Percentiles rank a stretch among this genome's conserved stretches.
Evolutionary conservation across 2,888 invertebrate species (phyloP).

Genomic region (Drosophila subsilvestris): DNA sequence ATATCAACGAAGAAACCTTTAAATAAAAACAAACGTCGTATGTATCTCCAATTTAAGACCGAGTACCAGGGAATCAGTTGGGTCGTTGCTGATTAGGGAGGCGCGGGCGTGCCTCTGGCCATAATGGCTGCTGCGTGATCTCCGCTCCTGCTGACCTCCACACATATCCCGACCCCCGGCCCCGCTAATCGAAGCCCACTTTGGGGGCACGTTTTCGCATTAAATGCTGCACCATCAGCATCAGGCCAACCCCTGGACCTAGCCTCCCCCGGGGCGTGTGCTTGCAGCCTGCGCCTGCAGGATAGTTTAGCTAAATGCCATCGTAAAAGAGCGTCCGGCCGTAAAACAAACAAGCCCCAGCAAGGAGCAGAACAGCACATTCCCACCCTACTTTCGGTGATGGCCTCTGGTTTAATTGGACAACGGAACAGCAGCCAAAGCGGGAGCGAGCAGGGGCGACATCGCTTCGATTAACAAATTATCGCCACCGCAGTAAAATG

Average conservation of each 20-base stretch:
- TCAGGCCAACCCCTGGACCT: constrained; percentile 18
- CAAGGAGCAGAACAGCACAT: constrained; percentile 12
- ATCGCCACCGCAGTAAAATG: constrained; percentile 69
- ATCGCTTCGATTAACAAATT: constrained; percentile 67
- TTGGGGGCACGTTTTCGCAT: constrained; percentile 56
- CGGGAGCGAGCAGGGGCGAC: not conserved
- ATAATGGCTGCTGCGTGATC: constrained; percentile 67
- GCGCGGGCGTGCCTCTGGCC: constrained; percentile 54
- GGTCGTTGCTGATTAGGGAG: constrained; percentile 35
- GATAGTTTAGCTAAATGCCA: constrained; percentile 77
- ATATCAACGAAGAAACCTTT: no score
- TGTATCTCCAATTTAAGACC: not conserved
- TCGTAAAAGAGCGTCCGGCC: constrained; percentile 63
- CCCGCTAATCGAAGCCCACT: constrained; percentile 63
- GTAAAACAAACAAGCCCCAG: constrained; percentile 42
- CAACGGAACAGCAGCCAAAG: constrained; percentile 39
- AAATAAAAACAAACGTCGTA: not conserved
- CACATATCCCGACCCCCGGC: constrained; percentile 13
- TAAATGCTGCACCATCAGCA: constrained; percentile 69
- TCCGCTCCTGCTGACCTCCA: constrained; percentile 21
- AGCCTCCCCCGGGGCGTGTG: constrained; percentile 30
- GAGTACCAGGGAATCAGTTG: not conserved
- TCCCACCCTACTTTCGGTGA: constrained; percentile 70
- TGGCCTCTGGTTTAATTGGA: constrained; percentile 52
- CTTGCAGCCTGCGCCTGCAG: constrained; percentile 10